A percentile compares a stretch with the other conserved stretches of the same genome.
Conservation (phyloP, 2,113 vertebrate species). For the Oreochromis spilurus region DNA sequence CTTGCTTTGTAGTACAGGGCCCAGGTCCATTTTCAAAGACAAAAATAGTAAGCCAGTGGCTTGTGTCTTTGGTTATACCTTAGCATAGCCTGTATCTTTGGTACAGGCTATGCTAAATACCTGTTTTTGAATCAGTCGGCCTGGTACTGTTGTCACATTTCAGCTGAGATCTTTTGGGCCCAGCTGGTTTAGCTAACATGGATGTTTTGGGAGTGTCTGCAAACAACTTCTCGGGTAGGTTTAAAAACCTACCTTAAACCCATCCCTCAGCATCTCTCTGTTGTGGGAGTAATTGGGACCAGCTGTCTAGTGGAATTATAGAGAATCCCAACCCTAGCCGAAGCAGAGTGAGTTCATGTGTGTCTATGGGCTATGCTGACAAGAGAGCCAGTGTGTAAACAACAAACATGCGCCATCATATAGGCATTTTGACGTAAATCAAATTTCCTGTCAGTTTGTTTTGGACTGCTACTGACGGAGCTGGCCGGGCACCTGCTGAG, state of each 20-base stretch:
- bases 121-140: not conserved
- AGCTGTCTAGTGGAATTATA: constrained; percentile 54
- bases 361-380: constrained; percentile 1
- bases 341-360: not conserved
- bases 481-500: constrained; percentile 54
- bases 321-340: constrained; percentile 7
- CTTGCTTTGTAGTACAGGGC: not conserved
- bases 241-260: constrained; percentile 49
- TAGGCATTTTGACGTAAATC: not conserved
- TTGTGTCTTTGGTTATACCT: not conserved
- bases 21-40: not conserved
- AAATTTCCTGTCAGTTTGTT: constrained; percentile 14
- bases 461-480: constrained; percentile 4
- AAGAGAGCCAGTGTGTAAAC: constrained; percentile 25
- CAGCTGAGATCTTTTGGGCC: not conserved
- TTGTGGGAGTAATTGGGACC: constrained; percentile 65
- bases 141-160: not conserved
- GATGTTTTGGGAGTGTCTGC: constrained; percentile 47
- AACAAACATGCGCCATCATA: constrained; percentile 10
- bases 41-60: not conserved
- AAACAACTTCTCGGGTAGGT: constrained; percentile 23
- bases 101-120: not conserved
- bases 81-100: not conserved
- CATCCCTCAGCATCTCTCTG: constrained; percentile 43
- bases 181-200: not conserved